phyloP scores from a whole-genome alignment of 2,888 invertebrate genomes.

The Meliscaeva auricollis region DNA sequence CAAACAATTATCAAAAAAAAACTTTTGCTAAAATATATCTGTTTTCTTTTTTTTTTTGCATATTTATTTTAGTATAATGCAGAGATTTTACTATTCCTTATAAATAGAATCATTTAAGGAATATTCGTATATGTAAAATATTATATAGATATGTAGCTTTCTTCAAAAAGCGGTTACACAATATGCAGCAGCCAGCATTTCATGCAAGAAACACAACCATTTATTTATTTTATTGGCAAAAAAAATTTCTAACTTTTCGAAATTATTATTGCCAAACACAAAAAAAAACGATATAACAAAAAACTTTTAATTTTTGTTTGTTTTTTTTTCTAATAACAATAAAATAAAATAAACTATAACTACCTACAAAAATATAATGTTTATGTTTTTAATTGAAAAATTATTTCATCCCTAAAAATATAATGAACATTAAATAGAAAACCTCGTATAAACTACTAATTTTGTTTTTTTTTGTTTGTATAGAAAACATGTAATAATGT shows the following conservation, averaged over 20 bases:
- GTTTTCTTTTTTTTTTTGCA: constrained; percentile 1
- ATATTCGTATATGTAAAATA: constrained; percentile 24
- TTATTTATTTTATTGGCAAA: constrained; percentile 68
- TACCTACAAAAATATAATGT: constrained; percentile 55
- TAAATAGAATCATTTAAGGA: constrained; percentile 39
- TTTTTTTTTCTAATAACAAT: constrained; percentile 31
- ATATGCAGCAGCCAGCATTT: constrained; percentile 83
- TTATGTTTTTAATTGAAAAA: constrained; percentile 13
- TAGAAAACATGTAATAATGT: background rate
- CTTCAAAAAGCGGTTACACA: constrained; percentile 78
- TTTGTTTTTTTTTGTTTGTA: too few species aligned
- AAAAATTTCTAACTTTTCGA: constrained; percentile 62
- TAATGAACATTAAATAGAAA: background rate
- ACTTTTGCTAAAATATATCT: constrained; percentile 37
- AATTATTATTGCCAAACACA: constrained; percentile 67
- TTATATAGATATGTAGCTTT: constrained; percentile 54
- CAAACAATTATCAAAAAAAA: constrained; percentile 44
- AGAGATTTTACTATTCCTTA: constrained; percentile 53
- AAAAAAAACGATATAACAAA: constrained; percentile 48
- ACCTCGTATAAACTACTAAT: constrained; percentile 14
- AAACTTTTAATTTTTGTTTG: constrained; percentile 42
- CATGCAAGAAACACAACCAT: constrained; percentile 81
- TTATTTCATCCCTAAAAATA: constrained; percentile 58
- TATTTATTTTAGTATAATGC: constrained; percentile 28
- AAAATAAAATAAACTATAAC: constrained; percentile 48